These are phyloP conservation scores for Galendromus occidentalis DNA, from an alignment of 1,140 invertebrate genomes.

Conservation along the genomic window DNA sequence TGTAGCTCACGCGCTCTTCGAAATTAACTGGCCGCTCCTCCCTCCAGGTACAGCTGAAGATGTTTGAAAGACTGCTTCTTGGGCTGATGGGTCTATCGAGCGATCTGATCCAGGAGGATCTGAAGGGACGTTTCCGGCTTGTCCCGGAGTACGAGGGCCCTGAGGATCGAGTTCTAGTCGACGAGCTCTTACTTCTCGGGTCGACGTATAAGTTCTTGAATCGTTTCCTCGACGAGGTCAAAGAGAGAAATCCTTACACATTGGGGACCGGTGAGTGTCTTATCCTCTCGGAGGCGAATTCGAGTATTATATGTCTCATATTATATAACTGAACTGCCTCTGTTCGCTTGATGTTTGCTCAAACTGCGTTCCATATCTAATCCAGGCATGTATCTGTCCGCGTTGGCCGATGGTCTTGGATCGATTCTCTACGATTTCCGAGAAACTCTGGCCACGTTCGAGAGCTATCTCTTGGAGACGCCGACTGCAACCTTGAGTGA, in stretches of 20 bases:
- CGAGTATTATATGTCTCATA: no score
- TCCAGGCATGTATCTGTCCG: background rate
- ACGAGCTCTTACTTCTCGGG: background rate
- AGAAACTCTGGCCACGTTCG: background rate
- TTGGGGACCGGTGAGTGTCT: background rate
- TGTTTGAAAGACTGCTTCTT: background rate
- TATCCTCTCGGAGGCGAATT: background rate
- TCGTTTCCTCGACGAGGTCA: background rate
- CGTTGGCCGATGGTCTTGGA: background rate
- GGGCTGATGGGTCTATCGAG: background rate
- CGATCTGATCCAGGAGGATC: background rate
- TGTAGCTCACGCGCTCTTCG: no score
- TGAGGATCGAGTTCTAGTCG: background rate
- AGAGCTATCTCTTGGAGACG: background rate
- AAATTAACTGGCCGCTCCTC: no score
- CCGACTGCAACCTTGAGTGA: background rate
- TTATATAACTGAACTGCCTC: no score
- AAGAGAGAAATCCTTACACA: background rate
- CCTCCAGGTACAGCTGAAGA: background rate
- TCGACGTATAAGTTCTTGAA: background rate
- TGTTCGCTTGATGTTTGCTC: no score
- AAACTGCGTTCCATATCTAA: background rate
- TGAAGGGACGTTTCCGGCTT: background rate
- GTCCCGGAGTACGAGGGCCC: background rate
- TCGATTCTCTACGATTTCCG: background rate